These are phyloP conservation scores for Sphaerophoria rueppellii DNA, from an alignment of 2,888 invertebrate species.

Conservation along the genomic window DNA sequence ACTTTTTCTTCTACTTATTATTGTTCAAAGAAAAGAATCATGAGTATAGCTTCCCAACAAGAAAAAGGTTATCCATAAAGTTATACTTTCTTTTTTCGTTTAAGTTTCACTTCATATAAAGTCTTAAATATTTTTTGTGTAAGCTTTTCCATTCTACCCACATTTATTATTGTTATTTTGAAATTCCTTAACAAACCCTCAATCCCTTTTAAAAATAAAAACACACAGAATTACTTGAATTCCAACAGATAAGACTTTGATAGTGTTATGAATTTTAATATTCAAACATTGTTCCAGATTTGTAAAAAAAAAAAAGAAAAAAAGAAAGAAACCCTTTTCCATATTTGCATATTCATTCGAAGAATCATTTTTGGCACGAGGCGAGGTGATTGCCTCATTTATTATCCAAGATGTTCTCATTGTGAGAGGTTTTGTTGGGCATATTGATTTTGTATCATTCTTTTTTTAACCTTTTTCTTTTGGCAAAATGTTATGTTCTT, in stretches of 20 bases:
- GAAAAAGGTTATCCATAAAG: slow-evolving; percentile 16
- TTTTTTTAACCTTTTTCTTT: not conserved
- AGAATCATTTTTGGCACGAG: slow-evolving; percentile 21
- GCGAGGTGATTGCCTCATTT: slow-evolving; percentile 30
- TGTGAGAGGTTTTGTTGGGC: not conserved
- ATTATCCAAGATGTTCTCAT: slow-evolving; percentile 32
- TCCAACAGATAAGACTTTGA: slow-evolving; percentile 29
- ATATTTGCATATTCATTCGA: slow-evolving; percentile 36
- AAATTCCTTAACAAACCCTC: not conserved
- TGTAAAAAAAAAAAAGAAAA: not conserved
- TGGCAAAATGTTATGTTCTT: too few species aligned
- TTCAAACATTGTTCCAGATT: slow-evolving; percentile 26
- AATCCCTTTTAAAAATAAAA: slow-evolving; percentile 15
- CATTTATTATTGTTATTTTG: too few species aligned
- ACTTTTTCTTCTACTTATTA: not conserved
- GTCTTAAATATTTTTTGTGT: not conserved
- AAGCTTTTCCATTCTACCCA: not conserved
- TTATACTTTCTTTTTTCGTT: slow-evolving; percentile 14
- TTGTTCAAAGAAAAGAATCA: not conserved
- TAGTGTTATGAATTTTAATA: slow-evolving; percentile 41
- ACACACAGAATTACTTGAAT: slow-evolving; percentile 12
- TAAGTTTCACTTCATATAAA: slow-evolving; percentile 3
- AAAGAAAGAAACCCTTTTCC: slow-evolving; percentile 21
- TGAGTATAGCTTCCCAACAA: not conserved
- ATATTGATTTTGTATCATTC: slow-evolving; percentile 23